Percentiles rank a stretch among this genome's conserved stretches.
These are phyloP conservation scores for Dichetophora obliterata DNA, from an alignment of 2,888 invertebrate genomes.

Conservation along the genomic window DNA sequence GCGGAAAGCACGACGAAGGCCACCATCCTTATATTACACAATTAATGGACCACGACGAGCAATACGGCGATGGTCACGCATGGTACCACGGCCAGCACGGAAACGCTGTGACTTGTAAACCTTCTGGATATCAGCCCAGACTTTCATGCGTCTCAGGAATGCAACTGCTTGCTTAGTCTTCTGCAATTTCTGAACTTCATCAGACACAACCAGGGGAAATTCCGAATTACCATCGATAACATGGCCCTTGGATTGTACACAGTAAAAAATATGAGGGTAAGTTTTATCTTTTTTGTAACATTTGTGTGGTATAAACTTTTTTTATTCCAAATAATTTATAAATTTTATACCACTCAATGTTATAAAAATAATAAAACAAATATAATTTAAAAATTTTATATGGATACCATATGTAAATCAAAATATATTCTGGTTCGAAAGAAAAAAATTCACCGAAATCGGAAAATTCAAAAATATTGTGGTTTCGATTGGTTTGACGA, in stretches of 20 bases:
- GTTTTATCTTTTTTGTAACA: too few relatives aligned
- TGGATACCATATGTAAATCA: too few relatives aligned
- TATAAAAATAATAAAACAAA: too few relatives aligned
- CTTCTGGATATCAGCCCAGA: slow-evolving; percentile 98
- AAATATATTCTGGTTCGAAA: too few relatives aligned
- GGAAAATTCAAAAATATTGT: too few relatives aligned
- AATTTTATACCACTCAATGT: too few relatives aligned
- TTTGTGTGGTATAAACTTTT: too few relatives aligned
- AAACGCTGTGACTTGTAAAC: slow-evolving; percentile 96
- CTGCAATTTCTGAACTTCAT: slow-evolving; percentile 95
- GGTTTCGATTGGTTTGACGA: too few relatives aligned
- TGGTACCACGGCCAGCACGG: slow-evolving; percentile 99
- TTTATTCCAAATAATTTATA: too few relatives aligned
- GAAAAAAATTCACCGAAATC: too few relatives aligned
- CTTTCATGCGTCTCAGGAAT: slow-evolving; percentile 92
- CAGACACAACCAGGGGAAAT: slow-evolving; percentile 94
- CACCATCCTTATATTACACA: slow-evolving; percentile 95
- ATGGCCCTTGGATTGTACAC: slow-evolving; percentile 94
- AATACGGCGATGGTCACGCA: slow-evolving; percentile 97
- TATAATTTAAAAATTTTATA: too few relatives aligned
- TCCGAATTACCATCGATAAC: slow-evolving; percentile 94
- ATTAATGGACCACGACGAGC: slow-evolving; percentile 97
- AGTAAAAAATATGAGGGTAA: too few relatives aligned
- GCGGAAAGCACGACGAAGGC: slow-evolving; percentile 94
- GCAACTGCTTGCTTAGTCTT: slow-evolving; percentile 99